Evolutionary conservation across 2,888 invertebrate genomes (phyloP), one percentile per base, ranked within the genome.

Genomic region (Brenthis hecate): DNA sequence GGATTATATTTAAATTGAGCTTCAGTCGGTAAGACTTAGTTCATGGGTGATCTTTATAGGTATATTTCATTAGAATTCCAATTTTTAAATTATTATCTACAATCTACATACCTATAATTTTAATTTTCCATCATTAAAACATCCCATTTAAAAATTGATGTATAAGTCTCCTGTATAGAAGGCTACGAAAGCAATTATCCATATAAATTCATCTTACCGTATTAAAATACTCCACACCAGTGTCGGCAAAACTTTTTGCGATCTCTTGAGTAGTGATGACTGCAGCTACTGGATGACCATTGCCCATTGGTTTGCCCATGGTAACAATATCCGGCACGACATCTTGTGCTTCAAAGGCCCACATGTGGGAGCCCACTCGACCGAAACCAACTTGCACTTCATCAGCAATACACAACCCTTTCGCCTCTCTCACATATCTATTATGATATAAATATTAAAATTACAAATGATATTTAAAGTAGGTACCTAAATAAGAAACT

Each of bases 341-440:
- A 77, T 96, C 96, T 82, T 98, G 97, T 6, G 96, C 94, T 87
- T 99, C 96, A 83, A 99, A 99, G 0, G 98, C 99, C 99, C 99
- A 99, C 95, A 98, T 98, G 83, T 98, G 97, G 65, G 95, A 95
- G 14, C 99, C 99, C 23, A 97, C 96, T 58, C 99, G 94, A 0
- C 99, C 99, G 84, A 99, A 99, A 13, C 99, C 99, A 43, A 99
- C 98, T 93, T 99, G 99, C 0, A 99, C 99, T 87, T 99, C 99
- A 85, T 99, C 99, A 14, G 99, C 98, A 74, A 99, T 98, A 84
- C 98, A 98, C 1, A 99, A 94, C 3, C 99, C 99, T 53, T 99
- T 99, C 48, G 98, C 97, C 64, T 95, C 95, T 60, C 96, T 95
- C 0, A 99, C 96, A 81, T 96, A 92, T 76, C 96, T 96, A 80